Base-by-base conservation (phyloP, 2,113 vertebrate genomes). In the Brachyhypopomus occidentalis region DNA sequence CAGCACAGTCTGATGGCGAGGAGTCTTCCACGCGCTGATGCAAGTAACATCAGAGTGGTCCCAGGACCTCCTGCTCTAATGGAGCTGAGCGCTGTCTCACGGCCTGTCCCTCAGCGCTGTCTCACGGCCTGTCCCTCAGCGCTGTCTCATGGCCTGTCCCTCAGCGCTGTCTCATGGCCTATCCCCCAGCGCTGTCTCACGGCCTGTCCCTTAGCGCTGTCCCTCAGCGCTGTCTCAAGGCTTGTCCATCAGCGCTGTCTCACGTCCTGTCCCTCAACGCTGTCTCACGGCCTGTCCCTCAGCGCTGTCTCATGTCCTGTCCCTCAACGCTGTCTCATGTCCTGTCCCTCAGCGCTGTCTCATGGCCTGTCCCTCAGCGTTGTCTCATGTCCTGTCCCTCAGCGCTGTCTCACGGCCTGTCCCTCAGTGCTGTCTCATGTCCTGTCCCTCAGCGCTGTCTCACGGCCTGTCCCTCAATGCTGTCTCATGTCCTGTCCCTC, bases 161-260 rank as follows among this genome's bases (percentile, higher is more conserved):
- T n/a, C n/a, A 64, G 9, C 34, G 38, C 48, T 59, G 36, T 58
- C 69, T 69, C 64, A 69, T 69, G 64, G 5, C 34, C 63, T 78
- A 19, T 38, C 23, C 34, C 36, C n/a, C n/a, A 64, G 9, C 34
- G 38, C 48, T 59, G 36, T 58, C 69, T 69, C 64, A 69, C 56
- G 64, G 5, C 34, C 63, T 78, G 27, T 38, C 23, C 34, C 36
- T n/a, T n/a, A n/a, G n/a, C n/a, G n/a, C n/a, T n/a, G n/a, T n/a
- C n/a, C n/a, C n/a, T n/a, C n/a, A 64, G 9, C 34, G 38, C 48
- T 59, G 36, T 58, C 69, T 69, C 64, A 69, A 58, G 64, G 5
- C 34, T 45, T 78, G 27, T 38, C 23, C 34, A n/a, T n/a, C 36
- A 64, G 9, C 34, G 38, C 48, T 59, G 36, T 58, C 69, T 69